These are phyloP conservation scores for Heliconius nattereri DNA, from an alignment of 1,140 invertebrate species.

Conservation along the genomic window DNA sequence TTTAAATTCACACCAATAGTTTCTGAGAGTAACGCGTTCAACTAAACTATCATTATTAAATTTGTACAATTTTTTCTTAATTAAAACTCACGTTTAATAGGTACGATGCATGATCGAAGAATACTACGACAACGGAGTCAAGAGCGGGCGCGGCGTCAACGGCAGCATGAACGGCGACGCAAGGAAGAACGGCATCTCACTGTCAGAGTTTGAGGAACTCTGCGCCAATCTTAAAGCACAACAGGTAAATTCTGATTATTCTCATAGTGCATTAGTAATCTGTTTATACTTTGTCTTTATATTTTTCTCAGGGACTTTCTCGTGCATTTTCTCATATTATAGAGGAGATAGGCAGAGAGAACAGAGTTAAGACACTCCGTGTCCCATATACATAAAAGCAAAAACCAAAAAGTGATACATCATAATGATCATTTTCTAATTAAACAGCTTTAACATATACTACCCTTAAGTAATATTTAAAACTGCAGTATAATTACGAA, in stretches of 20 bases:
- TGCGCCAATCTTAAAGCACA: constrained; percentile 94
- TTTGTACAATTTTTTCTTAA: not conserved
- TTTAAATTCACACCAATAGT: no score
- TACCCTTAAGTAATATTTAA: not conserved
- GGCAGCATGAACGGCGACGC: constrained; percentile 80
- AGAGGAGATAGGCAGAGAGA: no score
- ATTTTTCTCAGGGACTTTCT: no score
- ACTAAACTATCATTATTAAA: no score
- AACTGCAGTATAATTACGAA: not conserved
- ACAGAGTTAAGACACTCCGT: no score
- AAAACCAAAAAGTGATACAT: no score
- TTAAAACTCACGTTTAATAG: constrained; percentile 55
- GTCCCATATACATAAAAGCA: no score
- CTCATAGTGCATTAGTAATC: no score
- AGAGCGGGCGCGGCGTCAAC: constrained; percentile 66
- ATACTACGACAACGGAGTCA: constrained; percentile 85
- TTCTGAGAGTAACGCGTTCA: no score
- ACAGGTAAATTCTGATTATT: constrained; percentile 84
- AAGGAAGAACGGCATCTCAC: constrained; percentile 88
- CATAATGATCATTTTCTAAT: no score
- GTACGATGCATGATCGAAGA: constrained; percentile 95
- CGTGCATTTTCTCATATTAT: no score
- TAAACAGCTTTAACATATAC: not conserved
- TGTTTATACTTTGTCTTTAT: no score
- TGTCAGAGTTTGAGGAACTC: constrained; percentile 93